Conservation (phyloP, 2,888 invertebrate species). For the Drosophila anceps region DNA sequence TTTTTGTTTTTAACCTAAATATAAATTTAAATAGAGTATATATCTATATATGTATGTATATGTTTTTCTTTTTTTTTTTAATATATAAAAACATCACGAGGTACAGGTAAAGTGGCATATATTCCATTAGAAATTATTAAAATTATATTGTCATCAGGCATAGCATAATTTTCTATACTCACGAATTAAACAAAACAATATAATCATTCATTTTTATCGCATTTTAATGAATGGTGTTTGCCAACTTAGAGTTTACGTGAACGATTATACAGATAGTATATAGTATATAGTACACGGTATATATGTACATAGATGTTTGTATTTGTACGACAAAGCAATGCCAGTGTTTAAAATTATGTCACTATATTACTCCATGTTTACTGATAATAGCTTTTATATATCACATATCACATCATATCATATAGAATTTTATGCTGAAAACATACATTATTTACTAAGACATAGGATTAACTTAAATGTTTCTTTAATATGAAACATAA, state of each 20-base stretch:
- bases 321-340: constrained; percentile 13
- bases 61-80: neutral
- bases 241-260: neutral
- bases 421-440: constrained; percentile 14
- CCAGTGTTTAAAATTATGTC: constrained; percentile 9
- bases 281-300: neutral
- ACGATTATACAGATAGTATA: neutral
- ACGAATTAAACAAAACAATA: constrained; percentile 4
- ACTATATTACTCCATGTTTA: constrained; percentile 8
- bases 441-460: neutral
- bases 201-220: constrained; percentile 34
- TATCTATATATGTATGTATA: neutral
- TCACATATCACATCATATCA: constrained; percentile 1
- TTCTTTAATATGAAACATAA: neutral
- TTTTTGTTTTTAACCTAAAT: constrained; percentile 28
- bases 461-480: neutral
- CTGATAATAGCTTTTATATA: constrained; percentile 16
- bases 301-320: neutral
- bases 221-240: constrained; percentile 7
- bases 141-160: constrained; percentile 4
- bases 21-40: constrained; percentile 27
- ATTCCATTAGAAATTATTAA: neutral
- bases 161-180: neutral
- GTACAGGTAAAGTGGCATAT: neutral
- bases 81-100: constrained; percentile 13